Percentiles rank a stretch among this genome's conserved stretches.
phyloP scores from a whole-genome alignment of 2,888 invertebrate genomes.

The Diaphora mendica region DNA sequence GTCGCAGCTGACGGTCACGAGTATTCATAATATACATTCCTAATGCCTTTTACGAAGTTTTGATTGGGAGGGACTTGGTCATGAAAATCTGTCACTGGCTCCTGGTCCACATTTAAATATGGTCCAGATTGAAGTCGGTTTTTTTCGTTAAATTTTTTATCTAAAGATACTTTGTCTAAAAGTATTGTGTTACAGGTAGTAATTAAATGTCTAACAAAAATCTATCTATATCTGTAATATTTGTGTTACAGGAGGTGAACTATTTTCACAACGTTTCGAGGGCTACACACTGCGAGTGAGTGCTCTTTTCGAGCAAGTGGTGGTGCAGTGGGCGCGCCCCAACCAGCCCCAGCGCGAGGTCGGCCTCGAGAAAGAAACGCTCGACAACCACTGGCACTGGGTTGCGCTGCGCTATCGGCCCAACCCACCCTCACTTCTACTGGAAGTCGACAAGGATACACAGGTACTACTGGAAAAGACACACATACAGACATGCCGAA shows the following conservation, averaged over 20 bases:
- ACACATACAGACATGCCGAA: neutral
- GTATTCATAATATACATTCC: too few relatives aligned
- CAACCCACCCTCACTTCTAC: constrained; percentile 75
- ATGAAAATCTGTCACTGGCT: too few relatives aligned
- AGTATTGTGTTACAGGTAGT: too few relatives aligned
- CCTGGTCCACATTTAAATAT: too few relatives aligned
- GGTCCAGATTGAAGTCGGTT: too few relatives aligned
- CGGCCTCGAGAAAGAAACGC: constrained; percentile 88
- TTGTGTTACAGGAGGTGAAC: constrained; percentile 86
- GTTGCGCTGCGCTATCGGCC: constrained; percentile 88
- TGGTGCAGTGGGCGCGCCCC: constrained; percentile 86
- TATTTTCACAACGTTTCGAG: constrained; percentile 90
- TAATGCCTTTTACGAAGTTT: too few relatives aligned
- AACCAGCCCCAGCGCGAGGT: constrained; percentile 86
- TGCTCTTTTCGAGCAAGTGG: constrained; percentile 86
- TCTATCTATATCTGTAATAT: neutral
- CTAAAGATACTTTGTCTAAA: too few relatives aligned
- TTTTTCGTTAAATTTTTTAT: too few relatives aligned
- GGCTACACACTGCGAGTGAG: constrained; percentile 88
- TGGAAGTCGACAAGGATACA: constrained; percentile 76
- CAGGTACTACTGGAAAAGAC: constrained; percentile 56
- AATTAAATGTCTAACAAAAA: too few relatives aligned
- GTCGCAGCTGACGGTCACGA: too few relatives aligned
- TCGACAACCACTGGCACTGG: constrained; percentile 94
- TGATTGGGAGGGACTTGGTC: too few relatives aligned